Evolutionary conservation across 2,113 vertebrate species (phyloP), one percentile per base, ranked within the genome.

Genomic region (Hyaena hyaena): DNA sequence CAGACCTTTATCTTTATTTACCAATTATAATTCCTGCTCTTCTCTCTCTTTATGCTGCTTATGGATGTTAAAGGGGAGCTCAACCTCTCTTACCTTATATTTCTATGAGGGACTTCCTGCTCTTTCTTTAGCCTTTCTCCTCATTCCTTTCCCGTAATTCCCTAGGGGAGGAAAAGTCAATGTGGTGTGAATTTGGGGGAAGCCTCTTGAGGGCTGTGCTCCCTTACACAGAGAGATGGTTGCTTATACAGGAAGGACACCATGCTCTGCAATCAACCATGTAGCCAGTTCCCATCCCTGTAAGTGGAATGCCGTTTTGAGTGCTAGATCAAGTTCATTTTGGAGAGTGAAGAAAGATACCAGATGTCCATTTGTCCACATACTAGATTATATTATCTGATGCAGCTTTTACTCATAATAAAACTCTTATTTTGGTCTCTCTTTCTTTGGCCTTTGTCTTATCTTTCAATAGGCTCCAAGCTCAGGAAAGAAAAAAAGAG

Each of bases 401-500:
- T 83, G 33, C 16, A 87, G 17, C 16, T 73, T 58, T 82, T 92
- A 53, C 43, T 4, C 88, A 65, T 69, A 82, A 71, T 31, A 24
- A 92, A 85, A 94, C 28, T 4, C 80, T n/a, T 74, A 80, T 80
- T 84, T 66, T 73, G 15, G 26, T 79, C 35, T 90, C 48, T n/a
- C 26, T 83, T 43, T 79, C 2, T 94, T 77, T 85, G 61, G 10
- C 4, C 83, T 79, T 53, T 93, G 21, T 39, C n/a, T 96, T 97
- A 50, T 74, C 93, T 85, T 85, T 71, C n/a, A 89, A 58, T 71
- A 89, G 19, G 43, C 66, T 91, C 31, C 39, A 93, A 81, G 71
- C 23, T 55, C 63, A 88, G 15, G 33, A 55, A 10, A 12, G 33
- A 11, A 11, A 83, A 85, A 79, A 69, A 3, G 8, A 12, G 9